Evolutionary conservation across 2,888 invertebrate genomes (phyloP).

Genomic region (Alentia gelatinosa): DNA sequence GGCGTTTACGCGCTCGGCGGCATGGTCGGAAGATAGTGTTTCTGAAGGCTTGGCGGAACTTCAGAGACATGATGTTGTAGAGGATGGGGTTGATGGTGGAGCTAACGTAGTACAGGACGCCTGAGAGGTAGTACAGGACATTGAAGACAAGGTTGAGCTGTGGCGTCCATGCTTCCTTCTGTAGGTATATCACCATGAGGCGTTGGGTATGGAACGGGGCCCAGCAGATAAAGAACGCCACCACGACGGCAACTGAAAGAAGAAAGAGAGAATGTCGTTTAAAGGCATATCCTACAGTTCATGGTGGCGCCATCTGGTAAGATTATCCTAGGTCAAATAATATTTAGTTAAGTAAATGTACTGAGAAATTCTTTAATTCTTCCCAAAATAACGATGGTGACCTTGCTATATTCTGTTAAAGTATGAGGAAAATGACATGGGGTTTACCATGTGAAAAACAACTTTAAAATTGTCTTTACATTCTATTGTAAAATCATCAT

Average conservation of each 20-base stretch:
- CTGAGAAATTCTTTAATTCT: too few relatives aligned
- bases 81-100: conserved; percentile 95
- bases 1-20: conserved; percentile 33
- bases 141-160: conserved; percentile 85
- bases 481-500: too few relatives aligned
- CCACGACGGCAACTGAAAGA: conserved; percentile 77
- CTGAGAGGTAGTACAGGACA: conserved; percentile 90
- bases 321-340: too few relatives aligned
- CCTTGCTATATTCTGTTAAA: too few relatives aligned
- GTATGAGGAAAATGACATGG: too few relatives aligned
- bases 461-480: too few relatives aligned
- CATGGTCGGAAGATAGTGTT: conserved; percentile 80
- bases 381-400: too few relatives aligned
- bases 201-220: conserved; percentile 78
- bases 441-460: too few relatives aligned
- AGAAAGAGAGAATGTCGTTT: conserved; percentile 56
- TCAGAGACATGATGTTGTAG: conserved; percentile 96
- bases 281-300: not conserved
- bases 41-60: conserved; percentile 95
- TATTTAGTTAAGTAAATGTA: too few relatives aligned
- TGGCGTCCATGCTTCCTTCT: conserved; percentile 66
- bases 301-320: too few relatives aligned
- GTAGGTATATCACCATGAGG: conserved; percentile 86
- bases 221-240: conserved; percentile 79
- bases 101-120: conserved; percentile 94